Conservation (phyloP, 2,797 vertebrate genomes). For the Macropodus opercularis region DNA sequence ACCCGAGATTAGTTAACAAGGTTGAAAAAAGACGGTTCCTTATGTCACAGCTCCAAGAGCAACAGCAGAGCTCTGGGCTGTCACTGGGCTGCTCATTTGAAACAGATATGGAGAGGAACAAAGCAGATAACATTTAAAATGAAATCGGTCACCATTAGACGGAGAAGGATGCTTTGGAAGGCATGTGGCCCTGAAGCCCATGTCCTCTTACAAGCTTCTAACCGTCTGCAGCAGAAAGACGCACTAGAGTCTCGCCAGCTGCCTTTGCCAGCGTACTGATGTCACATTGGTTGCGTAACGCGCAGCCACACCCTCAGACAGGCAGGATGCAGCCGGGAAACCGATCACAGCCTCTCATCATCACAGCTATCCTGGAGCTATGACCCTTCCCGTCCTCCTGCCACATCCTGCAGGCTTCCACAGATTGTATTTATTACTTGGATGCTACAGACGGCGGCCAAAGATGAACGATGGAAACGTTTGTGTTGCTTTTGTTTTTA, state of each 20-base stretch:
- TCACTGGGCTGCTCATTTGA: slow-evolving; percentile 12
- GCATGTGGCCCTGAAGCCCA: too few relatives aligned
- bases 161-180: slow-evolving; percentile 19
- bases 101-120: slow-evolving; percentile 13
- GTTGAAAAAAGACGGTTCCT: slow-evolving; percentile 3
- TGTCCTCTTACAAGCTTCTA: background rate
- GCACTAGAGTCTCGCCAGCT: background rate
- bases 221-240: slow-evolving; percentile 13
- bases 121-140: background rate
- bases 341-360: slow-evolving; percentile 43
- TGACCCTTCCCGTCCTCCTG: slow-evolving; percentile 73
- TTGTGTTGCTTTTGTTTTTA: background rate
- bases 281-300: slow-evolving; percentile 44
- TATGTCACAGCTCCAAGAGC: slow-evolving; percentile 48
- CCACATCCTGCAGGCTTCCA: slow-evolving; percentile 37
- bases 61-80: slow-evolving; percentile 37
- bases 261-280: slow-evolving; percentile 24
- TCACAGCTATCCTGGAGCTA: slow-evolving; percentile 31
- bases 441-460: too few relatives aligned
- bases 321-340: slow-evolving; percentile 62
- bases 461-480: slow-evolving; percentile 18
- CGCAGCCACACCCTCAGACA: slow-evolving; percentile 45
- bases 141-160: slow-evolving; percentile 12
- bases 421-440: slow-evolving; percentile 27
- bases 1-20: slow-evolving; percentile 38